Conservation (phyloP, 2,888 invertebrate species). For the Erebia ligea region DNA sequence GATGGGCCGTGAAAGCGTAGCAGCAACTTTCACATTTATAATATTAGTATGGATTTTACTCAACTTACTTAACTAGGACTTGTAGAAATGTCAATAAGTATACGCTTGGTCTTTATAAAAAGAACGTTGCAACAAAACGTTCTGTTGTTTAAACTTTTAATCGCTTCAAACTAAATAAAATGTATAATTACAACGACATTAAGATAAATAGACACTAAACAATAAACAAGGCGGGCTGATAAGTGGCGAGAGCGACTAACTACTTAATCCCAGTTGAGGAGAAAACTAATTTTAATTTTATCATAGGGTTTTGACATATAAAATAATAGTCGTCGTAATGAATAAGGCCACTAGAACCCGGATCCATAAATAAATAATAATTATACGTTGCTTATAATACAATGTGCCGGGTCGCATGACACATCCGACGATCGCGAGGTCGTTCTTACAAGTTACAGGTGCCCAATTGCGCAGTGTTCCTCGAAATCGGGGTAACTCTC, state of each 20-base stretch:
- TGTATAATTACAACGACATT: slow-evolving; percentile 23
- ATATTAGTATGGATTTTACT: too few species aligned
- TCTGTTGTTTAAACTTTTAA: slow-evolving; percentile 6
- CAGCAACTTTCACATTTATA: too few species aligned
- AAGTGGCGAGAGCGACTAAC: slow-evolving; percentile 7
- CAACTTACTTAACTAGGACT: too few species aligned
- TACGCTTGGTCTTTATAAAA: not conserved
- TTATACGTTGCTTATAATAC: slow-evolving; percentile 45
- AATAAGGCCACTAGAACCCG: slow-evolving; percentile 59
- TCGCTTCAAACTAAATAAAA: slow-evolving; percentile 16
- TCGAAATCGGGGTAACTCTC: slow-evolving; percentile 48
- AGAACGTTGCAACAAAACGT: slow-evolving; percentile 20
- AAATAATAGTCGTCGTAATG: slow-evolving; percentile 46
- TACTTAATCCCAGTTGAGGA: not conserved
- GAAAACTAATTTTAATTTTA: not conserved
- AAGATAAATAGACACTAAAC: slow-evolving; percentile 28
- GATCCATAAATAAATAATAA: slow-evolving; percentile 55
- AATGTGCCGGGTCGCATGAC: slow-evolving; percentile 49
- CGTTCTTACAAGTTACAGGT: slow-evolving; percentile 58
- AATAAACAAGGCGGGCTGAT: slow-evolving; percentile 23
- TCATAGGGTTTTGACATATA: slow-evolving; percentile 1
- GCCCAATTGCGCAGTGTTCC: slow-evolving; percentile 61
- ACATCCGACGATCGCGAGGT: slow-evolving; percentile 49
- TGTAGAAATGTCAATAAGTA: not conserved
- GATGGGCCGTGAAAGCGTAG: too few species aligned